These are phyloP conservation scores for Chrysogorgia sp. DNA, from an alignment of 92 coral and sea anemone species.

Conservation along the genomic window DNA sequence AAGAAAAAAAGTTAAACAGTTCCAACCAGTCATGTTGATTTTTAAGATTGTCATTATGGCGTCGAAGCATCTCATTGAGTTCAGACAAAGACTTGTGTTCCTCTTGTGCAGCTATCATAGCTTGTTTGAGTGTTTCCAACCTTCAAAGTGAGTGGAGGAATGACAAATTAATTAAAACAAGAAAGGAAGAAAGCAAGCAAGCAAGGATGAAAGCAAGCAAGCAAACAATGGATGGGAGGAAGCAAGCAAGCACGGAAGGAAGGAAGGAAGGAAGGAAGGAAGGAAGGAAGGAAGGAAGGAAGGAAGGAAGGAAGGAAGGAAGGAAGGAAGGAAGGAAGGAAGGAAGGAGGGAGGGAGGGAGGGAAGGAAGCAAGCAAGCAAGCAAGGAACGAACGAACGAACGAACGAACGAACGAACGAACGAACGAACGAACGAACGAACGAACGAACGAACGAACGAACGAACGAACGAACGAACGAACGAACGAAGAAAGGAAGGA, in stretches of 20 bases:
- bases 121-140: conserved; percentile 82
- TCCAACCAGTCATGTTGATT: conserved; percentile 95
- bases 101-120: conserved; percentile 91
- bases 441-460: too few relatives aligned
- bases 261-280: not conserved
- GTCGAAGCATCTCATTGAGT: conserved; percentile 87
- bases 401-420: not conserved
- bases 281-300: not conserved
- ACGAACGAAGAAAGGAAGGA: too few relatives aligned
- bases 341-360: not conserved
- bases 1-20: too few relatives aligned
- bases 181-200: not conserved
- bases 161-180: not conserved
- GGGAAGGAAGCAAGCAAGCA: not conserved
- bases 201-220: not conserved
- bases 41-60: conserved; percentile 94
- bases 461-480: too few relatives aligned
- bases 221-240: not conserved
- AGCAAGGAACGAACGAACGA: not conserved
- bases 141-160: conserved; percentile 41
- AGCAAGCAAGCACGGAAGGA: not conserved
- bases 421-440: too few relatives aligned
- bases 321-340: not conserved
- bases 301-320: not conserved
- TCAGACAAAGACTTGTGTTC: conserved; percentile 88